phyloP scores from a whole-genome alignment of 2,888 invertebrate genomes.

The Smittia sp. region DNA sequence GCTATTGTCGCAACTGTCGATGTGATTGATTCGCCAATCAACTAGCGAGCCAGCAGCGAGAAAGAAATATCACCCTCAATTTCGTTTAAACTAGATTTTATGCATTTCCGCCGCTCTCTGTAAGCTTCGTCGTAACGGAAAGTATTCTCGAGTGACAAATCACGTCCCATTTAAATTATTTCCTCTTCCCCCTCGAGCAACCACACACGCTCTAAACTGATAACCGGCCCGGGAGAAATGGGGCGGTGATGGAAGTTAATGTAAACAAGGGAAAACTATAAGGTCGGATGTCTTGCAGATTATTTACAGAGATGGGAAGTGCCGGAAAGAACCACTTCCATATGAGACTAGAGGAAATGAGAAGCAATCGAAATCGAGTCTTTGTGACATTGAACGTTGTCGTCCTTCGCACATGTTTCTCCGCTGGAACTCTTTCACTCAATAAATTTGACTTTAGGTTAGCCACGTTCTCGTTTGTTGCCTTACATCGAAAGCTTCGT shows the following conservation, averaged over 20 bases:
- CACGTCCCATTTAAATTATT: conserved; percentile 18
- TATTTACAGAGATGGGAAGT: neutral
- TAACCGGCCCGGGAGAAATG: neutral
- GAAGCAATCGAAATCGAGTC: neutral
- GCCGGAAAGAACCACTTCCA: neutral
- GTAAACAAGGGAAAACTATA: neutral
- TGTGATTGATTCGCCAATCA: conserved; percentile 15
- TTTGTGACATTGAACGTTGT: no score
- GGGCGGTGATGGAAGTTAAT: neutral
- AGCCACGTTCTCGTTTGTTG: no score
- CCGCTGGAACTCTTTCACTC: no score
- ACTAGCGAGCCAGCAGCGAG: neutral
- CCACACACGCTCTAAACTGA: neutral
- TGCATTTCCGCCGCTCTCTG: neutral
- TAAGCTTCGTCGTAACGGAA: neutral
- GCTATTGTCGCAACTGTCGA: neutral
- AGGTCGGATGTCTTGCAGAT: neutral
- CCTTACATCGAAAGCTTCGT: no score
- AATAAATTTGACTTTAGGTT: no score
- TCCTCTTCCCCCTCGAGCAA: neutral
- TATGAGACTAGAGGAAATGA: neutral
- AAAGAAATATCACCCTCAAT: neutral
- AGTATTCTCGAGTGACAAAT: conserved; percentile 9
- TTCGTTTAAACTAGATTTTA: neutral
- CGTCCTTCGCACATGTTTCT: no score